These are phyloP conservation scores for Heliothis subflexa DNA, from an alignment of 1,140 invertebrate genomes.

Conservation along the genomic window DNA sequence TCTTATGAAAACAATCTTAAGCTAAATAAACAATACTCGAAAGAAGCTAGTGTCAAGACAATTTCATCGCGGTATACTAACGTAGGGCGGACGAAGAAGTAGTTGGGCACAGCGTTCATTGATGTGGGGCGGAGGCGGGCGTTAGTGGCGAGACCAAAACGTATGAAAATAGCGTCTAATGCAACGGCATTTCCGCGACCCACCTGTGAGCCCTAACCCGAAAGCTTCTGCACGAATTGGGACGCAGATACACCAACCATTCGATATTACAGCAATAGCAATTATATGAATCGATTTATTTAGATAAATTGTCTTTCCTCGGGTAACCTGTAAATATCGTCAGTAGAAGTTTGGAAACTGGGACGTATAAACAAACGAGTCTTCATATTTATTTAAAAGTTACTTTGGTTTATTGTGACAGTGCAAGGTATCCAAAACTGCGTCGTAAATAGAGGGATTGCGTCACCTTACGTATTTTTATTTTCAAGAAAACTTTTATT, in stretches of 20 bases:
- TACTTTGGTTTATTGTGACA: not conserved
- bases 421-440: not conserved
- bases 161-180: conserved; percentile 70
- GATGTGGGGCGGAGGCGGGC: conserved; percentile 67
- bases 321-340: conserved; percentile 8
- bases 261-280: conserved; percentile 3
- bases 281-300: not conserved
- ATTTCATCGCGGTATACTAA: conserved; percentile 41
- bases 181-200: conserved; percentile 57
- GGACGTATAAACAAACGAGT: conserved; percentile 23
- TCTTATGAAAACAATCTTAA: no score
- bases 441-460: not conserved
- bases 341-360: conserved; percentile 13
- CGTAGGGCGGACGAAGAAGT: conserved; percentile 66
- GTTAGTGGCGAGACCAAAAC: conserved; percentile 64
- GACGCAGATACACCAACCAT: conserved; percentile 46
- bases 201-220: conserved; percentile 56
- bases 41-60: conserved; percentile 57
- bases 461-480: not conserved
- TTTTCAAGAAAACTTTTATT: not conserved
- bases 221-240: conserved; percentile 25
- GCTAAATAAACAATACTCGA: not conserved
- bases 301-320: conserved; percentile 6
- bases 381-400: conserved; percentile 23
- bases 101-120: conserved; percentile 65